Evolutionary conservation across 2,888 invertebrate genomes (phyloP).

Genomic region (Monochamus alternatus): DNA sequence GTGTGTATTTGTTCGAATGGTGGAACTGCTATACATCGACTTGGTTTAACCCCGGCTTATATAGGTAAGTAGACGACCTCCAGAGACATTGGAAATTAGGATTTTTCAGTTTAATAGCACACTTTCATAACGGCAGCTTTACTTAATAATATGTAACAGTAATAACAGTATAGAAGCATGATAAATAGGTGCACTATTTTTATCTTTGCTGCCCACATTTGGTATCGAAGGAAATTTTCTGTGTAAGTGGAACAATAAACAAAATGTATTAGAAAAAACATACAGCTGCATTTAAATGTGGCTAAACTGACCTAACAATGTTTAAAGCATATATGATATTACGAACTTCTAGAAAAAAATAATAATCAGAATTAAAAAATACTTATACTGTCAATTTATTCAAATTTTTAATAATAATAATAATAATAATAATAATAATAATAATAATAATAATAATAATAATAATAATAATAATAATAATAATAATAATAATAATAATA

Average conservation of each 20-base stretch:
- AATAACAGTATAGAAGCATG: background rate
- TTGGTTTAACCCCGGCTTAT: constrained; percentile 15
- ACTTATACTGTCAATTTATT: too few species aligned
- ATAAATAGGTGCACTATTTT: background rate
- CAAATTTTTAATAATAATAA: too few species aligned
- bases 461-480: too few species aligned
- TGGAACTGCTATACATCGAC: constrained; percentile 18
- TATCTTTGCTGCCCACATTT: background rate
- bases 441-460: too few species aligned
- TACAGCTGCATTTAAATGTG: too few species aligned
- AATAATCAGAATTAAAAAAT: too few species aligned
- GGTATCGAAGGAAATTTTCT: background rate
- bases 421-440: too few species aligned
- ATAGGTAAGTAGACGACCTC: constrained; percentile 26
- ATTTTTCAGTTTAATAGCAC: constrained; percentile 28
- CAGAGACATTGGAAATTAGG: constrained; percentile 15
- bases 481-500: too few species aligned
- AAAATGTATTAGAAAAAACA: background rate
- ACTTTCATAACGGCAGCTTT: constrained; percentile 34
- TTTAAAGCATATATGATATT: too few species aligned
- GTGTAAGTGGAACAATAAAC: background rate
- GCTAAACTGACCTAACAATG: too few species aligned
- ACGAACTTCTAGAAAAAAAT: too few species aligned
- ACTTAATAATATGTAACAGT: constrained; percentile 23
- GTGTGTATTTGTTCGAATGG: constrained; percentile 11